Evolutionary conservation across 2,113 vertebrate genomes (phyloP), one percentile per base, ranked within the genome.

Genomic region (Xiphorhynchus elegans): DNA sequence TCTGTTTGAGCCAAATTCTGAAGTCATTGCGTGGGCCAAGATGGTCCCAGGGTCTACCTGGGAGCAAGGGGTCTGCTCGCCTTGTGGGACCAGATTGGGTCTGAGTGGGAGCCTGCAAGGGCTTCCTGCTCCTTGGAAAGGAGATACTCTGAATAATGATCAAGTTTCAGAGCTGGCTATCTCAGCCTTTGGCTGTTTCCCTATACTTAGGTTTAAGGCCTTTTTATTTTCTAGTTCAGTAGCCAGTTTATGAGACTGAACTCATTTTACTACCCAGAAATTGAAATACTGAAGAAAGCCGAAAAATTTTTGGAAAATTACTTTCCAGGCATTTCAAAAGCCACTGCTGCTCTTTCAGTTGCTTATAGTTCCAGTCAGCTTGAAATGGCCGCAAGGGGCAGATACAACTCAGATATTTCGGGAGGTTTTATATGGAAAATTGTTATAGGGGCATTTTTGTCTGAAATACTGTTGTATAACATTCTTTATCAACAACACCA

Each of bases 61-160:
- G 53, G 19, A 18, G 20, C 13, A 12, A 67, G 42, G 20, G 47
- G 10, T 3, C 9, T 1, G 0, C 5, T 83, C 0, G 0, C 33
- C 20, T 17, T 44, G 25, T 62, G 53, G 67, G 63, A 53, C 19
- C 37, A 58, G 46, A 10, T 6, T 4, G 4, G 5, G 20, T 24
- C 37, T 18, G 50, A 74, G 59, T 0, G 0, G 20, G 29, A 74
- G 26, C 18, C 68, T 70, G 31, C 44, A 58, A 52, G 40, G n/a
- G 14, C 63, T 80, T 44, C 42, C 73, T 3, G 0, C 16, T 56
- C 17, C 31, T 55, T 50, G 12, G 40, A 24, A 76, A 58, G 62
- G n/a, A 76, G 60, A 9, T 69, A 31, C 31, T 80, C 11, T 0
- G 10, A 21, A 33, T 28, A 66, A 66, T 2, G 13, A 66, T 35